phyloP scores from a whole-genome alignment of 2,113 vertebrate species.

The Otis tarda region DNA sequence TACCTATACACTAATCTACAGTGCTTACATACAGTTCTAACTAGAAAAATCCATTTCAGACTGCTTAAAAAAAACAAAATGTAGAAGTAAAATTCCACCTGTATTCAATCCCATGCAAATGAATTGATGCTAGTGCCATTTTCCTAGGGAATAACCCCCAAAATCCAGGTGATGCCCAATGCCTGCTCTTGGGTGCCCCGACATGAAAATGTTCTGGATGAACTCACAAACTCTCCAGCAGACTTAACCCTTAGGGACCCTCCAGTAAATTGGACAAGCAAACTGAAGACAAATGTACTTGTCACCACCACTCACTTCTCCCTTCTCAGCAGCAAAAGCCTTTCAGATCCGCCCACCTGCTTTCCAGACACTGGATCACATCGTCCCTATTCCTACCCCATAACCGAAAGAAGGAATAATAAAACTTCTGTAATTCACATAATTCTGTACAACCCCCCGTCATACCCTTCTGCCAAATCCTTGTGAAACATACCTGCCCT shows the following conservation, averaged over 20 bases:
- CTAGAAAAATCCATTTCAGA: background rate
- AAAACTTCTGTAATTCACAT: background rate
- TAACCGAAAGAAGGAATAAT: background rate
- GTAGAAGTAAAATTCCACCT: background rate
- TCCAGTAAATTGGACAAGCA: background rate
- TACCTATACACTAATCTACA: background rate
- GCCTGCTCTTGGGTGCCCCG: accelerated
- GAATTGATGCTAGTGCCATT: background rate
- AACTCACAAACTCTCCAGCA: background rate
- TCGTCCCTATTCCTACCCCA: background rate
- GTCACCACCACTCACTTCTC: background rate
- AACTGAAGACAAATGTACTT: conserved; percentile 30
- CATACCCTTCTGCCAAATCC: background rate
- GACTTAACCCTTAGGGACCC: background rate
- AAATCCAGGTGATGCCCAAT: background rate
- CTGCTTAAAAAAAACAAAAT: background rate
- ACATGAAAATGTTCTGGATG: background rate
- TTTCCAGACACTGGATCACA: background rate
- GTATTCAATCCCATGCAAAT: background rate
- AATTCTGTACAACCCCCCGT: background rate
- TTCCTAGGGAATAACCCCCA: background rate
- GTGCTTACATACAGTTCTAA: background rate
- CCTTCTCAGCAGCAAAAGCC: background rate
- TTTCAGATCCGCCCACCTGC: background rate
- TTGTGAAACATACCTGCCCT: background rate